Percentiles rank a stretch among this genome's conserved stretches.
Conservation (phyloP, 1,140 invertebrate genomes). For the Caerostris extrusa region DNA sequence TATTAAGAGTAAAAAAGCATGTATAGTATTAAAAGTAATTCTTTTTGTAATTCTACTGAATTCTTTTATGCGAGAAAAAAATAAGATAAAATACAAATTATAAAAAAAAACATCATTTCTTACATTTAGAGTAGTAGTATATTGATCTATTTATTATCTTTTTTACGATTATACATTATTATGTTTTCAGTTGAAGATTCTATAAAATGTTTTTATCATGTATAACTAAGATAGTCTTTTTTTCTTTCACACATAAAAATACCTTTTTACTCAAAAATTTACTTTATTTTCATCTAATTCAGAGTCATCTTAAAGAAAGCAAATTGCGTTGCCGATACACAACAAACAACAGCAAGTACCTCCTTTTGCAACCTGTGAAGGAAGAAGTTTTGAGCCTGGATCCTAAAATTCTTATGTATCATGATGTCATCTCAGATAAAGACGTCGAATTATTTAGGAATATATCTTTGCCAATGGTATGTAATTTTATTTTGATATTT, state of each 20-base stretch:
- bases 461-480: slow-evolving; percentile 91
- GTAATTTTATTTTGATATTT: slow-evolving; percentile 74
- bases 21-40: too few relatives aligned
- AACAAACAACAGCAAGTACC: slow-evolving; percentile 86
- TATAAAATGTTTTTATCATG: too few relatives aligned
- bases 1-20: too few relatives aligned
- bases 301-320: slow-evolving; percentile 12
- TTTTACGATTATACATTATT: too few relatives aligned
- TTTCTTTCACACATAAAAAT: neutral
- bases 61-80: too few relatives aligned
- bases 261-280: neutral
- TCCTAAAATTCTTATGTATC: slow-evolving; percentile 93
- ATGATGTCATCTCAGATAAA: slow-evolving; percentile 93
- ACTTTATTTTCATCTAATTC: neutral
- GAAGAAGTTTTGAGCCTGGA: slow-evolving; percentile 92
- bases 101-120: too few relatives aligned
- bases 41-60: too few relatives aligned
- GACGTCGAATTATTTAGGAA: slow-evolving; percentile 95
- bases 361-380: slow-evolving; percentile 93
- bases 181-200: too few relatives aligned
- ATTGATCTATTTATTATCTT: too few relatives aligned
- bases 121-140: too few relatives aligned
- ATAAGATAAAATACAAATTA: too few relatives aligned
- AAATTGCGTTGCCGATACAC: slow-evolving; percentile 90
- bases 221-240: neutral